These are phyloP conservation scores for Periophthalmus modestus DNA, from an alignment of 2,113 vertebrate species.

Conservation along the genomic window DNA sequence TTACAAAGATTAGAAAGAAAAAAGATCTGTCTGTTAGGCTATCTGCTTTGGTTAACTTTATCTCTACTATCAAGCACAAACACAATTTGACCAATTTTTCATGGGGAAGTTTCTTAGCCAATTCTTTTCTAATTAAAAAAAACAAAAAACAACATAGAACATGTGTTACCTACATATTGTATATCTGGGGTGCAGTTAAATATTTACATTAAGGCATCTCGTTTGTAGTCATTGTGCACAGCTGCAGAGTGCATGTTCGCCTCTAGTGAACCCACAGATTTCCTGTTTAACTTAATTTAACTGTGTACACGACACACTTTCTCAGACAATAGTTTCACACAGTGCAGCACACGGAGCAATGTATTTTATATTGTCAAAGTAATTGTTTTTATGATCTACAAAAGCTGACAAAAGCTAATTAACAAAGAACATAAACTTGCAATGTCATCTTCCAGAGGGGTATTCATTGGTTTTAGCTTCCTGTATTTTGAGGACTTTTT, in stretches of 20 bases:
- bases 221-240: not conserved
- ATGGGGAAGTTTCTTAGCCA: not conserved
- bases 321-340: not conserved
- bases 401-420: not conserved
- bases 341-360: not conserved
- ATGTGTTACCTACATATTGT: not conserved
- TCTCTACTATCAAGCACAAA: not conserved
- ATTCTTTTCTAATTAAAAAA: not conserved
- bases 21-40: not conserved
- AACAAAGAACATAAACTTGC: not conserved
- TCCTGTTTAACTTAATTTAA: conserved; percentile 30
- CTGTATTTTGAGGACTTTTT: too few species aligned
- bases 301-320: not conserved
- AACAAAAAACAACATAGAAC: not conserved
- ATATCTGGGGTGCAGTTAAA: not conserved
- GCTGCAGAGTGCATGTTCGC: not conserved
- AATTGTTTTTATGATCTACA: too few species aligned
- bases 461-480: not conserved
- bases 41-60: not conserved
- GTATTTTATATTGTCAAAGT: not conserved
- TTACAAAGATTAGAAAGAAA: not conserved
- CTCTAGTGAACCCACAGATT: conserved; percentile 21
- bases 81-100: not conserved
- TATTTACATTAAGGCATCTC: not conserved
- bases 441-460: not conserved